These are phyloP conservation scores for Piscicola geometra DNA, from an alignment of 2,888 invertebrate species.

Conservation along the genomic window DNA sequence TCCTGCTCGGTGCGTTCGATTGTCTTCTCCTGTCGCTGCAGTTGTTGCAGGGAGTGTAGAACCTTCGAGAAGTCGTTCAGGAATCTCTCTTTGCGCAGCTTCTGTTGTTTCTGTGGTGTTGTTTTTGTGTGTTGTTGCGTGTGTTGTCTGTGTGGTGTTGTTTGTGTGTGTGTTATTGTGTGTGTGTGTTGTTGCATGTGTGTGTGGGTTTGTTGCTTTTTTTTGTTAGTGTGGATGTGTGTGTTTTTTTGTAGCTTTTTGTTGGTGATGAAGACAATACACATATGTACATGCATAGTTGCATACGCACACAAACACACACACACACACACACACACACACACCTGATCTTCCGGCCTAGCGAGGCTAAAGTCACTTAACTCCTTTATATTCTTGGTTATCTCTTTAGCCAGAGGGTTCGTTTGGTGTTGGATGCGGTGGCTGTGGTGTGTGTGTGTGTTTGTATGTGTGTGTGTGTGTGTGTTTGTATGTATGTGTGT, in stretches of 20 bases:
- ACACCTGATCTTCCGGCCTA: conserved; percentile 49
- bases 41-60: conserved; percentile 76
- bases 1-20: conserved; percentile 72
- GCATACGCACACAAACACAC: too few species aligned
- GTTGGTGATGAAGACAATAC: too few species aligned
- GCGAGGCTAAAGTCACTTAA: conserved; percentile 57
- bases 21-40: conserved; percentile 78
- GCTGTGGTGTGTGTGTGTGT: conserved; percentile 58
- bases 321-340: conserved; percentile 41
- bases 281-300: too few species aligned
- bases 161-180: too few species aligned
- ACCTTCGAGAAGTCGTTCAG: conserved; percentile 86
- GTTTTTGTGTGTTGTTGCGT: background rate
- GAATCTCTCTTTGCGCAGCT: conserved; percentile 79
- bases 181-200: too few species aligned
- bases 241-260: too few species aligned
- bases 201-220: too few species aligned
- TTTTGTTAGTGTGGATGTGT: too few species aligned
- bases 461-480: background rate
- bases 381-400: conserved; percentile 77
- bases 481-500: conserved; percentile 1
- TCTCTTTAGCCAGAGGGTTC: conserved; percentile 86
- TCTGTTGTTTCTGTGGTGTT: conserved; percentile 66
- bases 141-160: too few species aligned
- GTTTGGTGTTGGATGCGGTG: conserved; percentile 92